Evolutionary conservation across 2,113 vertebrate genomes (phyloP).

Genomic region (Tachysurus vachellii): DNA sequence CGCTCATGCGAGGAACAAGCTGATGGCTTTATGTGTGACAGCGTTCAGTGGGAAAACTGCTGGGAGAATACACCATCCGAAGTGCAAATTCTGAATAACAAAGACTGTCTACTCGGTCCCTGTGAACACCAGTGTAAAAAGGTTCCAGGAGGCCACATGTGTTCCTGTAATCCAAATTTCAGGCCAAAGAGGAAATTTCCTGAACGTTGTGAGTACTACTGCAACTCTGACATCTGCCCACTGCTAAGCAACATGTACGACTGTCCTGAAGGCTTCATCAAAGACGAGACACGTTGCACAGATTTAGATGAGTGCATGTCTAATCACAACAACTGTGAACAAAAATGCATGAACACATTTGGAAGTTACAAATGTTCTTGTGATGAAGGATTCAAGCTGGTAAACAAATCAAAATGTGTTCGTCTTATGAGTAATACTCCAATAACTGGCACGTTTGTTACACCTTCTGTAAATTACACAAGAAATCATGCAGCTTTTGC

Average conservation of each 20-base stretch:
- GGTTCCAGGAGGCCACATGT: conserved; percentile 56
- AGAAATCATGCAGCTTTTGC: neutral
- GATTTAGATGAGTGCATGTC: conserved; percentile 48
- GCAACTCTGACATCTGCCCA: neutral
- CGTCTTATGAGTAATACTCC: neutral
- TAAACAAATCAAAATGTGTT: conserved; percentile 34
- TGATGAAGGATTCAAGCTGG: neutral
- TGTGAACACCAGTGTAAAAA: conserved; percentile 61
- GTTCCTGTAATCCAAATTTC: conserved; percentile 58
- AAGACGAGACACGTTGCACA: neutral
- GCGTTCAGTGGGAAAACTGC: conserved; percentile 51
- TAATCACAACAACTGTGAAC: conserved; percentile 33
- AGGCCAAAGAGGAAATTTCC: conserved; percentile 46
- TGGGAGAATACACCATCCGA: neutral
- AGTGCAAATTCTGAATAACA: neutral
- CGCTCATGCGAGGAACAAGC: conserved; percentile 55
- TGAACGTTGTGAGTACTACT: conserved; percentile 18
- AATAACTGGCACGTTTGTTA: neutral
- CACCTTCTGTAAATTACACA: conserved; percentile 17
- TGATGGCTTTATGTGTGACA: conserved; percentile 69
- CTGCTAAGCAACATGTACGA: neutral
- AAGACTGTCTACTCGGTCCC: conserved; percentile 45
- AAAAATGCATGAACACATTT: conserved; percentile 30
- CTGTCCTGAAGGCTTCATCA: conserved; percentile 47
- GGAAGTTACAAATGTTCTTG: conserved; percentile 49